Evolutionary conservation across 2,797 vertebrate species (phyloP), one percentile per base, ranked within the genome.

Genomic region (Sebastes minor): DNA sequence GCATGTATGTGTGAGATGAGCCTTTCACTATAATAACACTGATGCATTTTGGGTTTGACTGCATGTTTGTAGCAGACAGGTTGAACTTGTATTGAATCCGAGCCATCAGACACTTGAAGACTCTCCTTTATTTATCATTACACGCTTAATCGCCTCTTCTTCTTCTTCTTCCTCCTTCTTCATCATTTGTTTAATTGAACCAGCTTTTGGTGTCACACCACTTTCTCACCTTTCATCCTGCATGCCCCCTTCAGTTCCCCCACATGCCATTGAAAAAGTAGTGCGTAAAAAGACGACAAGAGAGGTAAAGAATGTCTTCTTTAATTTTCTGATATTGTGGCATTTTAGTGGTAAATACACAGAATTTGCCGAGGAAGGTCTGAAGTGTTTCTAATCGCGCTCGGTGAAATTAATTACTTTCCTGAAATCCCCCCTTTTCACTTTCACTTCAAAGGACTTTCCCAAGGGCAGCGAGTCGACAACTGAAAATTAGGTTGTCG

Each of bases 391-490:
- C 94, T 93, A 94, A 95, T 95, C 95, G 89, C 79, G 86, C 90
- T 86, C 57, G 86, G 89, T 85, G 83, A 94, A 95, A 94, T 95
- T 96, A 94, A 95, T 94, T 94, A 94, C 93, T 94, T 94, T 94
- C 88, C 89, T 88, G 88, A 92, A 93, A 92, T 88, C 87, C 88
- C 88, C 88, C 85, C 79, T 78, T 93, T 92, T 93, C 90, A 93
- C 91, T 92, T 89, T 88, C 86, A 95, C 95, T 95, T 96, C 95
- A 95, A 96, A 96, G 92, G 92, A 93, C 91, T 92, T 94, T 94
- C 94, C 93, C 95, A 95, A 94, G 94, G 95, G 95, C 94, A 94
- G 93, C 89, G 93, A 95, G 78, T 95, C 95, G 92, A 94, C 94
- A 92, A 93, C 91, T 88, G 94, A 86, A 86, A 93, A 94, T 94